Percentiles rank a stretch among this genome's conserved stretches.
Conservation (phyloP, 2,113 vertebrate genomes). For the Myotis yumanensis region DNA sequence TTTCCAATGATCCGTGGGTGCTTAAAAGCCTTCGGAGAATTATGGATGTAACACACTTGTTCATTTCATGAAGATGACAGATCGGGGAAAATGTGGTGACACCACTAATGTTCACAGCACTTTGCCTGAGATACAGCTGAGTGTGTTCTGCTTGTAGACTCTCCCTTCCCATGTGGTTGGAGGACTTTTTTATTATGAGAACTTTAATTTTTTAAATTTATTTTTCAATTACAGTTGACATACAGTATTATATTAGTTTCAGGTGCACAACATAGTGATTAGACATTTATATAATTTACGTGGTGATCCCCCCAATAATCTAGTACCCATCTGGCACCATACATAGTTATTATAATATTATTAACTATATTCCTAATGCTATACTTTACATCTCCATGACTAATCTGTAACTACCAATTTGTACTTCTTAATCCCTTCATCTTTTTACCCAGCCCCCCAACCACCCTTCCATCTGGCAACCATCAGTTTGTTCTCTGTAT, state of each 20-base stretch:
- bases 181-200: neutral
- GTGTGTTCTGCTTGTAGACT: neutral
- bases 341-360: neutral
- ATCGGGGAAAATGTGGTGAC: neutral
- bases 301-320: neutral
- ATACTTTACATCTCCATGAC: neutral
- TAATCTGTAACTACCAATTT: neutral
- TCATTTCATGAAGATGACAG: neutral
- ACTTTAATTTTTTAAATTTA: neutral
- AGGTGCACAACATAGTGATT: neutral
- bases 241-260: neutral
- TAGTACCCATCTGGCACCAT: neutral
- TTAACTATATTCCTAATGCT: neutral
- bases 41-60: neutral
- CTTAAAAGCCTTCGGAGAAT: neutral
- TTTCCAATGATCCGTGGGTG: neutral
- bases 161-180: neutral
- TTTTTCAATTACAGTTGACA: neutral
- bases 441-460: neutral
- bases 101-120: neutral
- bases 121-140: neutral
- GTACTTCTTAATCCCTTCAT: neutral
- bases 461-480: neutral
- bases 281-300: neutral
- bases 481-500: neutral